Evolutionary conservation across 2,113 vertebrate species (phyloP).

Genomic region (Bagarius yarrelli): DNA sequence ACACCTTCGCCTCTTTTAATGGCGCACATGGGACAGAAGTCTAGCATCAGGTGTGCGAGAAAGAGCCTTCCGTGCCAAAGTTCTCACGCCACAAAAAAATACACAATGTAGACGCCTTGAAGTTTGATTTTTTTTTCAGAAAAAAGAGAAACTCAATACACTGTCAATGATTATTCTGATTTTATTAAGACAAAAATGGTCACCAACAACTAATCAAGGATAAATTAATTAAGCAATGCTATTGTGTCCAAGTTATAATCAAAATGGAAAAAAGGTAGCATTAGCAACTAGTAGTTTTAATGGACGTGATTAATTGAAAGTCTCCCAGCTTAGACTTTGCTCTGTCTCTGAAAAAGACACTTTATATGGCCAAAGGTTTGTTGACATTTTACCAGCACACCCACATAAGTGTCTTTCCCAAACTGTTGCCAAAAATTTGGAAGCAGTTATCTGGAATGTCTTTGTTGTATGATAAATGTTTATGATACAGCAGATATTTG

Average conservation of each 20-base stretch:
- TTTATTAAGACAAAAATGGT: background rate
- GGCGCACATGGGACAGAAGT: conserved; percentile 2
- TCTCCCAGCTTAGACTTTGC: background rate
- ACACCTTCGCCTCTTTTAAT: conserved; percentile 66
- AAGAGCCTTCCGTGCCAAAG: conserved; percentile 37
- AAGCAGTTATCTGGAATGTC: too few species aligned
- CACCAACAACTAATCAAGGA: background rate
- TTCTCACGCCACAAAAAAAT: conserved; percentile 29
- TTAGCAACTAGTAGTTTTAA: too few species aligned
- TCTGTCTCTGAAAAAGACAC: background rate
- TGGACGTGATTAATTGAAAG: too few species aligned
- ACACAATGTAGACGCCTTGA: background rate
- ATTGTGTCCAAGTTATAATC: too few species aligned
- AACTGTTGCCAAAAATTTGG: too few species aligned
- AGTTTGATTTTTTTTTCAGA: conserved; percentile 48
- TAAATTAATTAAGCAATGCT: background rate
- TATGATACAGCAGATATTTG: background rate
- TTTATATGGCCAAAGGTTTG: too few species aligned
- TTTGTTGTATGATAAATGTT: background rate
- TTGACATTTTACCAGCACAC: too few species aligned
- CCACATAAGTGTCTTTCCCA: too few species aligned
- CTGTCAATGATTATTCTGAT: conserved; percentile 42
- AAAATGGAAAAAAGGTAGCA: background rate
- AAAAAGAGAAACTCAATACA: conserved; percentile 57
- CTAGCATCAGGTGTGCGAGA: conserved; percentile 38